Base-by-base conservation (phyloP, 1,140 invertebrate species). In the Hormaphis cornu region DNA sequence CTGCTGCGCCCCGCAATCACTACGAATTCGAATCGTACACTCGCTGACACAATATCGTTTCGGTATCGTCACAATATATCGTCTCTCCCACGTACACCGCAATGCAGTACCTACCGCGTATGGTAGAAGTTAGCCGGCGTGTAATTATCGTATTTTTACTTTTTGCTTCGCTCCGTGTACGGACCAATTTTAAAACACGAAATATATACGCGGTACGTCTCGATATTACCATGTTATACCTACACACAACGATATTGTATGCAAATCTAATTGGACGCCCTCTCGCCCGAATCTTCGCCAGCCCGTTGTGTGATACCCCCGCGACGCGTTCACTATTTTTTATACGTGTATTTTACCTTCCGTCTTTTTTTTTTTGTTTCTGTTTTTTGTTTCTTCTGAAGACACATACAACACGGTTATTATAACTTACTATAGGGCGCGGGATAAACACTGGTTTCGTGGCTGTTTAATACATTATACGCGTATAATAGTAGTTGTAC, bases 361-460 rank as follows among this genome's bases (percentile, higher is more conserved):
- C 28, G 12, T 66, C 18, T 12, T 42, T 37, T 52, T 26, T 35
- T 40, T 28, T 35, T 35, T 42, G 7, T 30, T 9, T 50, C 26
- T 50, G 10, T 9, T 28, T 52, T 22, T 52, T 28, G 24, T 52
- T 54, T 59, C 42, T 28, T n/a, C n/a, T n/a, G n/a, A n/a, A 40
- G 58, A 63, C 58, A 63, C 58, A 44, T 46, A n/a, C n/a, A n/a
- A n/a, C n/a, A n/a, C 37, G 58, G 28, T 12, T 44, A 33, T 42
- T 66, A 44, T 66, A 50, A 66, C 50, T 66, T 50, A 66, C 61
- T 66, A 66, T 50, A 66, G 61, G 61, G 61, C 61, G 61, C 61
- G 61, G 42, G 42, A 66, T 66, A 66, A 66, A 66, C 61, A 66
- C 61, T 33, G 44, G 61, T 50, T 50, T 66, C 42, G 61, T 46